phyloP scores from a whole-genome alignment of 2,888 invertebrate genomes.

The Xanthorhoe designata region DNA sequence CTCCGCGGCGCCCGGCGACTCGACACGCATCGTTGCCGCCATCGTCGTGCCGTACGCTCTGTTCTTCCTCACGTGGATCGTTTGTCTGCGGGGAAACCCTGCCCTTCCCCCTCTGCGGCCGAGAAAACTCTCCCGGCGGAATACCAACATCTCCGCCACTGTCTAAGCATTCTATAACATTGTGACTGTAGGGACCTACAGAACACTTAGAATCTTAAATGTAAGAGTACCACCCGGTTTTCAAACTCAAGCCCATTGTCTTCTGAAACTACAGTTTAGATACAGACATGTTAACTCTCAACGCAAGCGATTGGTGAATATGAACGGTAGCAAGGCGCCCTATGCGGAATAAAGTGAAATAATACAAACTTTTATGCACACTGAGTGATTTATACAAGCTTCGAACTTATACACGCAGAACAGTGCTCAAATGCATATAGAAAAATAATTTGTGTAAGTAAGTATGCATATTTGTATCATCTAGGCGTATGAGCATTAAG shows the following conservation, averaged over 20 bases:
- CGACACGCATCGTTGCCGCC: slow-evolving; percentile 63
- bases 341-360: slow-evolving; percentile 20
- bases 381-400: slow-evolving; percentile 25
- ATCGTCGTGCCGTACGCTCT: slow-evolving; percentile 72
- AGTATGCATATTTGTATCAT: slow-evolving; percentile 4
- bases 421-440: slow-evolving; percentile 32
- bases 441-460: slow-evolving; percentile 14
- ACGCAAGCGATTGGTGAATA: slow-evolving; percentile 4
- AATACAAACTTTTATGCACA: slow-evolving; percentile 21
- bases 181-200: neutral
- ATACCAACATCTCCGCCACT: slow-evolving; percentile 15
- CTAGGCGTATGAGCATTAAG: slow-evolving; percentile 20
- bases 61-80: slow-evolving; percentile 66
- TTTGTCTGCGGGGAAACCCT: slow-evolving; percentile 58
- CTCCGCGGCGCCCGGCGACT: slow-evolving; percentile 70
- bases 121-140: slow-evolving; percentile 25
- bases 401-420: slow-evolving; percentile 20
- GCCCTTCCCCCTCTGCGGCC: slow-evolving; percentile 27
- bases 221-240: slow-evolving; percentile 8
- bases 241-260: neutral
- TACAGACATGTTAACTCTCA: slow-evolving; percentile 6
- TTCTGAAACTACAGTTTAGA: neutral
- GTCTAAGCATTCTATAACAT: slow-evolving; percentile 11
- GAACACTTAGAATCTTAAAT: slow-evolving; percentile 5
- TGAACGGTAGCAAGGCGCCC: slow-evolving; percentile 2